Percentiles rank a stretch among this genome's conserved stretches.
Evolutionary conservation across 2,888 invertebrate species (phyloP).

Genomic region (Malacosoma neustria): DNA sequence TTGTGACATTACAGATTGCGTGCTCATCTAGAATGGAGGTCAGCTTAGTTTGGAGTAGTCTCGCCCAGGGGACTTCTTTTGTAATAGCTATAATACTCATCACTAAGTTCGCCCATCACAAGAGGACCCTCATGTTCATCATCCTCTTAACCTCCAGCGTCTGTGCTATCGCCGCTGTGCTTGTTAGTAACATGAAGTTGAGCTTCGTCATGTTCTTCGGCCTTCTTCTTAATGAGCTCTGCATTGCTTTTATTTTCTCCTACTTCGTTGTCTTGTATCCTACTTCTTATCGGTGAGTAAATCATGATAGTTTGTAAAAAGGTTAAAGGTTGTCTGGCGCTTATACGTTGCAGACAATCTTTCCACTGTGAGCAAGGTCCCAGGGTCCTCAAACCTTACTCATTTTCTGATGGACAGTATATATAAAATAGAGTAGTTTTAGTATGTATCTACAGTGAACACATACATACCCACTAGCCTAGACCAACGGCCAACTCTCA

Average conservation of each 20-base stretch:
- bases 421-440: too few species aligned
- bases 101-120: conserved; percentile 24
- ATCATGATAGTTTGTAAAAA: too few species aligned
- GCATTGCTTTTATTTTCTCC: conserved; percentile 29
- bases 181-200: conserved; percentile 20
- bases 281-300: conserved; percentile 33
- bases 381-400: too few species aligned
- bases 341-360: too few species aligned
- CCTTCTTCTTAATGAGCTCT: conserved; percentile 21
- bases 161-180: conserved; percentile 19
- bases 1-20: conserved; percentile 11
- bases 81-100: conserved; percentile 22
- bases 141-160: conserved; percentile 18
- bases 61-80: conserved; percentile 23
- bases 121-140: conserved; percentile 22
- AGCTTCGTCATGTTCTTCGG: conserved; percentile 33
- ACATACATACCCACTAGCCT: too few species aligned
- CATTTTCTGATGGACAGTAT: too few species aligned
- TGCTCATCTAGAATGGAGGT: conserved; percentile 20
- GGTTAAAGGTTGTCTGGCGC: too few species aligned
- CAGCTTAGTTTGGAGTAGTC: conserved; percentile 16
- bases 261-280: conserved; percentile 40
- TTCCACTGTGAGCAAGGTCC: too few species aligned
- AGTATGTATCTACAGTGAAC: too few species aligned
- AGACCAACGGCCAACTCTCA: too few species aligned